Conservation (phyloP, 2,113 vertebrate species). For the Mionectes macconnelli region DNA sequence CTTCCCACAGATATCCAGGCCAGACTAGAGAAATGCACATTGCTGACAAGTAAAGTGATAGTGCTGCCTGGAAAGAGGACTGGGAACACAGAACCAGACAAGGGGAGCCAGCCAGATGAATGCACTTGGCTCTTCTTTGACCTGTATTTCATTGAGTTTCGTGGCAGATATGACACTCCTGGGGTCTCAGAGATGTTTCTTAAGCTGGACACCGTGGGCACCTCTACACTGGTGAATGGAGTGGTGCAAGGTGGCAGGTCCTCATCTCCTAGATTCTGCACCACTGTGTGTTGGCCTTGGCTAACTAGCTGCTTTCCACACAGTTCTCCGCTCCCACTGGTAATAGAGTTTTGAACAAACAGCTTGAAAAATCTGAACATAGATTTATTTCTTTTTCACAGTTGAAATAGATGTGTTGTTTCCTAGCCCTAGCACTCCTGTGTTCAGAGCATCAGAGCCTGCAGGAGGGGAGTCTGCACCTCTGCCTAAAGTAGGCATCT, state of each 20-base stretch:
- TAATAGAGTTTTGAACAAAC: background rate
- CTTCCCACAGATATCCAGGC: background rate
- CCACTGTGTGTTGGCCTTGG: background rate
- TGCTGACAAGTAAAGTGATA: background rate
- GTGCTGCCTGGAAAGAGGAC: background rate
- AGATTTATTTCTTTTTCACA: too few species aligned
- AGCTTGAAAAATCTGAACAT: background rate
- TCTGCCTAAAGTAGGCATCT: background rate
- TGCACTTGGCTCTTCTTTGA: background rate
- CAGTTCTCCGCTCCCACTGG: background rate
- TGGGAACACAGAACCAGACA: background rate
- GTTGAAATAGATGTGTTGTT: background rate
- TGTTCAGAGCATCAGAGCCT: background rate
- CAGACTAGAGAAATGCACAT: background rate
- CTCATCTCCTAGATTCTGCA: background rate
- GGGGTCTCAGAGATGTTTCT: background rate
- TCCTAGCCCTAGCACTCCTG: background rate
- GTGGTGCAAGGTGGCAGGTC: background rate
- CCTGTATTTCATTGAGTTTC: background rate
- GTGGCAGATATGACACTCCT: background rate
- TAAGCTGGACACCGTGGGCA: background rate
- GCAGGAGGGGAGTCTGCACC: background rate
- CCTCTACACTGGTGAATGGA: too few species aligned
- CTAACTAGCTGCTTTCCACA: background rate
- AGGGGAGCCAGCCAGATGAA: background rate